A percentile compares a stretch with the other conserved stretches of the same genome.
Conservation (phyloP, 2,113 vertebrate genomes). For the Thomomys bottae region DNA sequence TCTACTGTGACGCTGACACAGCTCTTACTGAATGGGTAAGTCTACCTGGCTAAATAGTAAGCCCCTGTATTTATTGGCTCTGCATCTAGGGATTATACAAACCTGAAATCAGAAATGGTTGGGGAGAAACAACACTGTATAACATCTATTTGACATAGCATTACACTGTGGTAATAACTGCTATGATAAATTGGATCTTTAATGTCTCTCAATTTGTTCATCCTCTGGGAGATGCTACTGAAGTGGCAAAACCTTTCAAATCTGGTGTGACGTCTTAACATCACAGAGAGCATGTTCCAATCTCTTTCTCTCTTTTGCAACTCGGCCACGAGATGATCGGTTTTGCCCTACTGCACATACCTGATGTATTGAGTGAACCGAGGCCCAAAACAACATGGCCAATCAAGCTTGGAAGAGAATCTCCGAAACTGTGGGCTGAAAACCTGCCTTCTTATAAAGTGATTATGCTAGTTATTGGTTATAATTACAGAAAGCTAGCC, state of each 20-base stretch:
- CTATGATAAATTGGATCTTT: neutral
- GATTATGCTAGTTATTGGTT: neutral
- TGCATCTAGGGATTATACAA: neutral
- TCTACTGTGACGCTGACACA: neutral
- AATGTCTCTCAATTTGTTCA: neutral
- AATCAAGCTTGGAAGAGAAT: neutral
- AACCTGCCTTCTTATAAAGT: neutral
- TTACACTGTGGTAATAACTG: neutral
- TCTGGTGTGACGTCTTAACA: neutral
- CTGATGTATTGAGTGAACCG: neutral
- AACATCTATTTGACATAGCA: neutral
- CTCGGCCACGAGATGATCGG: neutral
- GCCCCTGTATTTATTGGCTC: neutral
- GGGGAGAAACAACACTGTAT: neutral
- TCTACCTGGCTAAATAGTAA: neutral
- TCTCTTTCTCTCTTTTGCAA: neutral
- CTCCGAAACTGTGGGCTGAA: neutral
- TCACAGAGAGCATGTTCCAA: no score
- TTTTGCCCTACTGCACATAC: accelerated
- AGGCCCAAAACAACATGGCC: neutral
- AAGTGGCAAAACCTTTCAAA: neutral
- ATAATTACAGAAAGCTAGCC: neutral
- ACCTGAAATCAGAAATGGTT: neutral
- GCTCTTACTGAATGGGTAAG: neutral
- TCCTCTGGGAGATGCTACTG: neutral